Conservation (phyloP, 1,140 invertebrate species). For the Ceratitis capitata region DNA sequence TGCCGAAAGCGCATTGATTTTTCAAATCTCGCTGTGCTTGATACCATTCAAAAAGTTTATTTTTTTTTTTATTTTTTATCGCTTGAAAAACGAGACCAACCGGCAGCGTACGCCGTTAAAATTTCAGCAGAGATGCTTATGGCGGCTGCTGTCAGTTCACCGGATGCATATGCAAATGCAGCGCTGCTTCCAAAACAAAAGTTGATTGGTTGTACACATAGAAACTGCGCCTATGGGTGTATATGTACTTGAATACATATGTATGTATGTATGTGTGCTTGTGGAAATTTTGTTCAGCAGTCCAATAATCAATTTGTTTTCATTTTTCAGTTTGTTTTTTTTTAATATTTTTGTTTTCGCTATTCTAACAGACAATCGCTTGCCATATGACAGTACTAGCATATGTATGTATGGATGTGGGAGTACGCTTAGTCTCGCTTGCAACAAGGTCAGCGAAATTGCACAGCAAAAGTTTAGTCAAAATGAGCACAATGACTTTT, state of each 20-base stretch:
- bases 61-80: too few relatives aligned
- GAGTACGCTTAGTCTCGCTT: background rate
- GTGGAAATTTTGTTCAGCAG: background rate
- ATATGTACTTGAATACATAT: too few relatives aligned
- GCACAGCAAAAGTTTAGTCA: background rate
- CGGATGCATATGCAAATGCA: background rate
- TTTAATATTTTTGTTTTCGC: background rate
- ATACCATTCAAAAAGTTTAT: too few relatives aligned
- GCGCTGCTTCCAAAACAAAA: too few relatives aligned
- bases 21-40: background rate
- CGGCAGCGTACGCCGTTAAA: too few relatives aligned
- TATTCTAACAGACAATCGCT: background rate
- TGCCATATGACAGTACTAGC: background rate
- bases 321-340: background rate
- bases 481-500: background rate
- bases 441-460: background rate
- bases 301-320: background rate
- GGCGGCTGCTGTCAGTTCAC: background rate
- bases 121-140: background rate
- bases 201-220: background rate
- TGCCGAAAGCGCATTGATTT: background rate
- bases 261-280: background rate
- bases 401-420: too few relatives aligned
- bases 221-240: too few relatives aligned
- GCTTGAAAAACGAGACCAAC: too few relatives aligned